Base-by-base conservation (phyloP, 2,797 vertebrate species). In the Streptopelia turtur region DNA sequence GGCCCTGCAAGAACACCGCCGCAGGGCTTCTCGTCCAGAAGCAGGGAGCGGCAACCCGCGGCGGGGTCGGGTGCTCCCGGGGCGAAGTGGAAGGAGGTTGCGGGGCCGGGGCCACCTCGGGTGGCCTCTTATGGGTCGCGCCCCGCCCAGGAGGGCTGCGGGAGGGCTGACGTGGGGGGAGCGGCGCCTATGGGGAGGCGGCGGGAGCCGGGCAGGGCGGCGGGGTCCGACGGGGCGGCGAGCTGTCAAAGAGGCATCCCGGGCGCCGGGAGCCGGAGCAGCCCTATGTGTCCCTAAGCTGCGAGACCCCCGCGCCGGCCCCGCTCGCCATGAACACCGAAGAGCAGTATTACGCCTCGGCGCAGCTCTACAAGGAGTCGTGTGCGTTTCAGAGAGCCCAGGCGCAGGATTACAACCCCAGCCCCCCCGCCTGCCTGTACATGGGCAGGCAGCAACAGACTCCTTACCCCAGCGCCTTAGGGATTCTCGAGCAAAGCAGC, bases 401-500 rank as follows among this genome's bases (percentile, higher is more conserved):
- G 30, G 97, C 94, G 28, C 99, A 98, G 86, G 99, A 99, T 84
- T 99, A 98, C 98, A 98, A 70, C 96, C 95, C 97, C 87, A 98
- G 98, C 77, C 99, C 99, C 68, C 99, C 99, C 7, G 98, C 99
- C 52, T 99, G 99, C 96, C 98, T 99, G 63, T 99, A 99, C 96
- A 98, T 99, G 99, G 98, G 98, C 94, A 97, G 99, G 76, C 99
- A 99, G 96, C 98, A 98, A 17, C 98, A 98, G 77, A 96, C 98
- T 22, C 98, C 98, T 33, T 99, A 98, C 96, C 83, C 98, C 20
- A 93, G 98, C 43, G 74, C 98, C 22, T 90, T 99, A 93, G 98
- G 98, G 59, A 87, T 96, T 52, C 96, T 99, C 95, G 99, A 99
- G 61, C 98, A 98, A 95, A 97, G 98, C 93, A 98, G 98, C 92